phyloP scores from a whole-genome alignment of 2,888 invertebrate species.

The Agrochola lota region DNA sequence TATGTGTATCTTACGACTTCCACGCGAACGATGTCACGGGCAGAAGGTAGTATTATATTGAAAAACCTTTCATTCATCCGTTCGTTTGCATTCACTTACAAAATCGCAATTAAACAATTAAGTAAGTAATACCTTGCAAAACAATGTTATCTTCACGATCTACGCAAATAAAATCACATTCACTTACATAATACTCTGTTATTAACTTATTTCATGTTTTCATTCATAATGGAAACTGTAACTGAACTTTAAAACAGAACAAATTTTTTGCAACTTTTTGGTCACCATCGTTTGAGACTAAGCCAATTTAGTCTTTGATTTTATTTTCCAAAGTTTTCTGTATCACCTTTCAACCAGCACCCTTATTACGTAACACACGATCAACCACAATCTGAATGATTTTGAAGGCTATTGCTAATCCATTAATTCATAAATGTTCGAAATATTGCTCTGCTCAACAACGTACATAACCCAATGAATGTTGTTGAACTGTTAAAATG shows the following conservation, averaged over 20 bases:
- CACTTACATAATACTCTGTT: not conserved
- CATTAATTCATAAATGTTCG: too few species aligned
- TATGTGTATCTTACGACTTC: too few species aligned
- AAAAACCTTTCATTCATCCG: constrained; percentile 37
- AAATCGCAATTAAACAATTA: constrained; percentile 51
- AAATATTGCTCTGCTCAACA: too few species aligned
- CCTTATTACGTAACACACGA: too few species aligned
- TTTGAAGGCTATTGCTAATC: too few species aligned
- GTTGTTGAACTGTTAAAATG: too few species aligned
- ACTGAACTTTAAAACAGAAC: too few species aligned
- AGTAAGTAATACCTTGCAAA: constrained; percentile 38
- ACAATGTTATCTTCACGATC: constrained; percentile 45
- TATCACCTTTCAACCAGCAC: not conserved
- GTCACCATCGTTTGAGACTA: not conserved
- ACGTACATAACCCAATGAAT: too few species aligned
- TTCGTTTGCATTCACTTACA: constrained; percentile 37
- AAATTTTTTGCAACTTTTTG: not conserved
- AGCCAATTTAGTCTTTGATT: not conserved
- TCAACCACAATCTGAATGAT: too few species aligned
- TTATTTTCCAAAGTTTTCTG: not conserved
- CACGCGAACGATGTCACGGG: too few species aligned
- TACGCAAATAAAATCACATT: constrained; percentile 28
- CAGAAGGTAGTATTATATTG: not conserved
- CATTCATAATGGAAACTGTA: constrained; percentile 8
- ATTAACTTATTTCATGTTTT: constrained; percentile 19